Evolutionary conservation across 2,888 invertebrate species (phyloP), one percentile per base, ranked within the genome.

Genomic region (Timema podura): DNA sequence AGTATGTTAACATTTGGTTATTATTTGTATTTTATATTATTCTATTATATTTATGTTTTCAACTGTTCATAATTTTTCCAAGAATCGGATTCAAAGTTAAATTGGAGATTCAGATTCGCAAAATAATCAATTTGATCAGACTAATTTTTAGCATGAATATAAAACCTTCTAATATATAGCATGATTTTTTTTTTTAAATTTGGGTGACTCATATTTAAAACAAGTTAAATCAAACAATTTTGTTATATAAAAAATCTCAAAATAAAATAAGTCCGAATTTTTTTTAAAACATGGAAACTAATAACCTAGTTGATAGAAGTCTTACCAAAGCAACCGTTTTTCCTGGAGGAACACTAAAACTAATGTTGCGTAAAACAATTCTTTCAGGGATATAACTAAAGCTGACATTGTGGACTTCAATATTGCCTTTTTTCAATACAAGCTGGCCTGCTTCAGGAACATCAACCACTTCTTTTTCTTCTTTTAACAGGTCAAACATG

Each of bases 401-500:
- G 5, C 88, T 87, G 0, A 99, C 96, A 79, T 97, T 90, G 46
- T 88, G 87, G 81, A 98, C 97, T 80, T 96, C 93, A 47, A 99
- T 89, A 64, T 85, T 85, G 16, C 93, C 94, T 68, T 78, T 75
- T 68, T 87, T 87, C 10, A 93, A 83, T 5, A 85, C 76, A 65
- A 98, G 80, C 0, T 88, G 87, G 0, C 87, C 87, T 9, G 96
- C 95, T 68, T 91, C 90, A 0, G 91, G 88, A 0, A 89, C 88
- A 82, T 98, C 96, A 5, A 88, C 85, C 45, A 98, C 89, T 84
- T 98, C 97, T 68, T 91, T 88, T 64, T 92, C 88, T 78, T 95
- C 94, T 54, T 91, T 87, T 77, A 99, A 85, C 73, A 99, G 82
- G 76, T 98, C 97, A 80, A 98, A 96, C 98, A 99, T 98, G 81